Percentiles rank a stretch among this genome's conserved stretches.
phyloP scores from a whole-genome alignment of 2,113 vertebrate species.

The Alectura lathami region DNA sequence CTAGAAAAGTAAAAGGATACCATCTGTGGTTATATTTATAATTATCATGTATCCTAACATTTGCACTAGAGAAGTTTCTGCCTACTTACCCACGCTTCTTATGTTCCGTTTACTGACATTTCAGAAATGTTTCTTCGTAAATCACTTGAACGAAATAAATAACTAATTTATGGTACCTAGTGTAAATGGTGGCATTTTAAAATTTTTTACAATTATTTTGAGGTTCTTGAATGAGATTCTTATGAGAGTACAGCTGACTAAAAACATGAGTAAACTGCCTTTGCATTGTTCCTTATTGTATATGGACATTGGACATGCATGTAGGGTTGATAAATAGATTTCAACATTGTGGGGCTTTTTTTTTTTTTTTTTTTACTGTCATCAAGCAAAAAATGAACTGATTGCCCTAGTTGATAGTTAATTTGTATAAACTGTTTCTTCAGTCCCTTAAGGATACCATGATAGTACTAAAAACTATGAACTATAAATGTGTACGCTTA shows the following conservation, averaged over 20 bases:
- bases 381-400: background rate
- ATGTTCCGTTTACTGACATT: conserved; percentile 61
- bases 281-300: background rate
- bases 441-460: background rate
- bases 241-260: background rate
- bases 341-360: fast-evolving
- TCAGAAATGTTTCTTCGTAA: conserved; percentile 38
- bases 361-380: background rate
- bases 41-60: conserved; percentile 50
- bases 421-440: background rate
- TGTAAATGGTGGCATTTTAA: background rate
- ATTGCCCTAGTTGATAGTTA: background rate
- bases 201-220: background rate
- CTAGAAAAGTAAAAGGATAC: conserved; percentile 50
- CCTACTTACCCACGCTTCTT: conserved; percentile 59
- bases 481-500: background rate
- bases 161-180: background rate
- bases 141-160: background rate
- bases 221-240: background rate
- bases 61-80: conserved; percentile 49
- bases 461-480: background rate
- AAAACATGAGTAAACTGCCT: background rate
- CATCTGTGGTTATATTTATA: conserved; percentile 63
- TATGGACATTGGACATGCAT: background rate
- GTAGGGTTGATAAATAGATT: background rate